phyloP scores from a whole-genome alignment of 1,140 invertebrate species.

The Eumaeus atala region DNA sequence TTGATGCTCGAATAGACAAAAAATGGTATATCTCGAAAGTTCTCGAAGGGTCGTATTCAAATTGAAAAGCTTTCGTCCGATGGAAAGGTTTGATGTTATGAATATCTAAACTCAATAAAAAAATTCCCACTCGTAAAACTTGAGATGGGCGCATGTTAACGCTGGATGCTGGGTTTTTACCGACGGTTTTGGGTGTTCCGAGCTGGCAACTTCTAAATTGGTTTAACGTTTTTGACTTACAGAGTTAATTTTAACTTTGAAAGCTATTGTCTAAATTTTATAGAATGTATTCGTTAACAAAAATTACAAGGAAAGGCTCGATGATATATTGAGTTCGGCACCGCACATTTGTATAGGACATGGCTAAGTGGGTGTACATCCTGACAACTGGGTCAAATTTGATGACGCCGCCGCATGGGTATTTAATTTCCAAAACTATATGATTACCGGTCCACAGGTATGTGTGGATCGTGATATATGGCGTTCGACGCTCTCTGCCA shows the following conservation, averaged over 20 bases:
- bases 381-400: no score
- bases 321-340: no score
- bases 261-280: no score
- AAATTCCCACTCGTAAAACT: slow-evolving; percentile 42
- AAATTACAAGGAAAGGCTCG: no score
- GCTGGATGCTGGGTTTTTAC: slow-evolving; percentile 8
- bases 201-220: slow-evolving; percentile 8
- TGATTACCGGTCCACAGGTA: no score
- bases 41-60: slow-evolving; percentile 41
- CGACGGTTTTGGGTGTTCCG: slow-evolving; percentile 14
- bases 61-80: slow-evolving; percentile 36
- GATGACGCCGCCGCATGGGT: no score
- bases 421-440: no score
- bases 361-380: no score
- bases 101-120: slow-evolving; percentile 48
- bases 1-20: slow-evolving; percentile 29
- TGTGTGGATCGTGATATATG: no score
- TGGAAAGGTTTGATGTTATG: slow-evolving; percentile 32
- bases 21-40: slow-evolving; percentile 43
- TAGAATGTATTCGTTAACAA: no score
- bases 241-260: slow-evolving; percentile 9
- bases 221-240: slow-evolving; percentile 14
- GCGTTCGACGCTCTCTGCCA: no score
- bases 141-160: slow-evolving; percentile 14
- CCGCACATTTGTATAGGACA: no score